phyloP scores from a whole-genome alignment of 2,113 vertebrate genomes.

The Cephalopterus ornatus region DNA sequence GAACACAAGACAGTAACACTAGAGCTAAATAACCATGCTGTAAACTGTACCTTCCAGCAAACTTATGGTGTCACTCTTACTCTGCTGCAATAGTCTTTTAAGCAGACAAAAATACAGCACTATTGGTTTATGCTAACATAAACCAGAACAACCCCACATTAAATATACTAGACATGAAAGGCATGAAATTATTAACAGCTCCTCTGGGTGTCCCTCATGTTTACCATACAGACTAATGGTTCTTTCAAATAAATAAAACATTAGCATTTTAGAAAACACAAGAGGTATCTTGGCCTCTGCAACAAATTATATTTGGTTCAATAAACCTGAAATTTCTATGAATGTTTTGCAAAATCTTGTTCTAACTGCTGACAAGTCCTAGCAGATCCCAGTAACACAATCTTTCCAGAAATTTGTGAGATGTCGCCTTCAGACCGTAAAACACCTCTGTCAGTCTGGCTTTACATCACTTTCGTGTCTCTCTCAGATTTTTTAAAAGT shows the following conservation, averaged over 20 bases:
- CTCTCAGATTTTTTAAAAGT: not conserved
- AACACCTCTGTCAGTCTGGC: not conserved
- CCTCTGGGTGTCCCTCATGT: not conserved
- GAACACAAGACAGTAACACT: not conserved
- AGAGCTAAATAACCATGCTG: not conserved
- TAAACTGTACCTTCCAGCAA: slow-evolving; percentile 42
- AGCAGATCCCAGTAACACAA: not conserved
- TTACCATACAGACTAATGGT: not conserved
- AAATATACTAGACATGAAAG: not conserved
- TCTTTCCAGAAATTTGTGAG: not conserved
- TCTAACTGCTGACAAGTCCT: not conserved
- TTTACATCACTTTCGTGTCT: not conserved
- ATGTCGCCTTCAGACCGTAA: not conserved
- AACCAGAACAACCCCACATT: not conserved
- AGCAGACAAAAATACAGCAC: not conserved
- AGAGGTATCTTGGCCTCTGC: not conserved
- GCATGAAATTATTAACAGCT: not conserved
- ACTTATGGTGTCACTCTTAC: slow-evolving; percentile 24
- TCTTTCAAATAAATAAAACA: not conserved
- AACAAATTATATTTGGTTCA: not conserved
- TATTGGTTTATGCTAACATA: not conserved
- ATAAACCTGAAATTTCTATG: not conserved
- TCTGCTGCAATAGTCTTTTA: not conserved
- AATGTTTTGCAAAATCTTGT: not conserved
- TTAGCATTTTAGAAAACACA: not conserved